Evolutionary conservation across 2,113 vertebrate genomes (phyloP).

Genomic region (Myanophis thanlyinensis): DNA sequence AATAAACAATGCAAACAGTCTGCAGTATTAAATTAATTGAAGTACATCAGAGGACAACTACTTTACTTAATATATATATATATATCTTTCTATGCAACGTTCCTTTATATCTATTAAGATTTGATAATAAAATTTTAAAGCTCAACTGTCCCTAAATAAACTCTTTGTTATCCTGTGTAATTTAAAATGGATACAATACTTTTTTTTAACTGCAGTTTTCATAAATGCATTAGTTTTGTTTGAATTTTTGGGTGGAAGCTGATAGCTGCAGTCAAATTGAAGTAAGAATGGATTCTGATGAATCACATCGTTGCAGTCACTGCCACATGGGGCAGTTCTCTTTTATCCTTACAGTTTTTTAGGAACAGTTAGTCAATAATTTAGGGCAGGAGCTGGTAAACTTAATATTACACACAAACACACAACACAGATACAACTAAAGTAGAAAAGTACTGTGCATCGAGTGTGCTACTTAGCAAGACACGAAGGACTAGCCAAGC

Average conservation of each 20-base stretch:
- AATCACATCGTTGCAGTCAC: neutral
- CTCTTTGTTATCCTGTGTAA: neutral
- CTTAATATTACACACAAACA: neutral
- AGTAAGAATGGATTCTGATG: neutral
- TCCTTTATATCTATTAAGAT: neutral
- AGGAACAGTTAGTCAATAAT: neutral
- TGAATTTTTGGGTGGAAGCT: neutral
- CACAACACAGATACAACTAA: neutral
- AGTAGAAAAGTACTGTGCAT: neutral
- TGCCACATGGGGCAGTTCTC: neutral
- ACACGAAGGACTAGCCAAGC: neutral
- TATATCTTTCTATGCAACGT: neutral
- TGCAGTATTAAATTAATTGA: neutral
- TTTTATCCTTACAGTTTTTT: neutral
- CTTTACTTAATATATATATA: neutral
- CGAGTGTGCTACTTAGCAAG: neutral
- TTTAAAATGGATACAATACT: neutral
- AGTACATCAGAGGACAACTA: neutral
- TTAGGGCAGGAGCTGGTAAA: neutral
- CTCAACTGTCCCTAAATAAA: neutral
- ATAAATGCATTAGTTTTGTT: neutral
- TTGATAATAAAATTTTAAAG: neutral
- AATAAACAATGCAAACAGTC: neutral
- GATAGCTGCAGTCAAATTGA: neutral
- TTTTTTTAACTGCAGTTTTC: neutral